Evolutionary conservation across 2,888 invertebrate species (phyloP), one percentile per base, ranked within the genome.

Genomic region (Ectemnius lituratus): DNA sequence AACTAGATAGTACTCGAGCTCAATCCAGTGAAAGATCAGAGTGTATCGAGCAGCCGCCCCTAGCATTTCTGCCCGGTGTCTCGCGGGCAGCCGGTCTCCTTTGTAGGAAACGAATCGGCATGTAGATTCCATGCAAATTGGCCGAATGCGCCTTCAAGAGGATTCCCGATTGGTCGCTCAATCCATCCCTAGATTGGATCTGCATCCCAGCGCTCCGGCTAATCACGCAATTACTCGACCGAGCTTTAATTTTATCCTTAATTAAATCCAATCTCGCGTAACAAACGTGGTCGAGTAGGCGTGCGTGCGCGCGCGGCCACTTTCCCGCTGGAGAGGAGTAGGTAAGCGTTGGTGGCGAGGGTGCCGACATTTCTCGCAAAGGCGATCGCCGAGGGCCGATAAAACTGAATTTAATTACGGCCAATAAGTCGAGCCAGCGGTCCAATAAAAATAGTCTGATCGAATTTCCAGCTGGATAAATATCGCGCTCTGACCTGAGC

Each of bases 81-180:
- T 46, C 56, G n/a, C n/a, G 37, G n/a, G 2, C 16, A 57, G 59
- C 37, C 37, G 37, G 47, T 73, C 65, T 79, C 81, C 69, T 76
- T 76, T 79, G 75, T 71, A 65, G 70, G 63, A 45, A 59, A 73
- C 70, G 74, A 75, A 81, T 83, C 76, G 79, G 77, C 81, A 88
- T 88, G 87, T 81, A 88, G 85, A 88, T 88, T 84, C 82, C 80
- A 88, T 88, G 88, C 87, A 88, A 88, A 88, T 88, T 88, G 86
- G 81, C 76, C 80, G 83, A 82, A 85, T 84, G 83, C 86, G 76
- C 82, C 83, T 84, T 86, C 81, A 83, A 86, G 87, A 84, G 88
- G 84, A 84, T 82, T 82, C 78, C 78, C 86, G 86, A 86, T 87
- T 87, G 86, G 86, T 83, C 84, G 84, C 85, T 87, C 87, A 75